Base-by-base conservation (phyloP, 2,797 vertebrate species). In the Tapera naevia region DNA sequence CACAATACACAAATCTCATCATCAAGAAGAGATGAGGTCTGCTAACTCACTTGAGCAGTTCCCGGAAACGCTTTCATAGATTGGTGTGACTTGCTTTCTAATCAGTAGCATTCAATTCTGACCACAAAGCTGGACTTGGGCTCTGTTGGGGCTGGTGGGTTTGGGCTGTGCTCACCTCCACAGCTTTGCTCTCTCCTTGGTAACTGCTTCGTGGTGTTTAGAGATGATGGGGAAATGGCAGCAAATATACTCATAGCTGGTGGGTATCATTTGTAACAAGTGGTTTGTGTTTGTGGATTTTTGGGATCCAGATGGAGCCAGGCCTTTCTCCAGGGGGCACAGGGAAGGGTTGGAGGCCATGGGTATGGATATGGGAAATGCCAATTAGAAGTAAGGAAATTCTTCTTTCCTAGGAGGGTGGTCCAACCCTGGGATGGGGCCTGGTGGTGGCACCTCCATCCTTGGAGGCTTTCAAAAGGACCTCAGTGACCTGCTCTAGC, bases 221-320 rank as follows among this genome's bases (percentile, higher is more conserved):
- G 66, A 33, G 45, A n/a, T 2, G 3, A 39, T 8, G 27, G n/a
- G 48, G 45, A 67, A 35, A 67, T 6, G 4, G 48, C 48, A 93
- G 48, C 48, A 67, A 75, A 86, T 1, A 1, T 35, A 35, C 57
- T 17, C 1, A 0, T 25, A 58, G 51, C 65, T 1, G 0, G 1
- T 14, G 66, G 54, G 62, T 19, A 43, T 17, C 4, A 0, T 24
- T 28, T 27, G 32, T 43, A 39, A 67, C 8, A 37, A 78, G 67
- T 9, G 11, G 5, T 30, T 64, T 27, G 43, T 43, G 43, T 11
- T 43, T 43, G 43, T 82, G 72, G 17, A 17, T 35, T 91, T 69
- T 6, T 8, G 51, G 50, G 27, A 43, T 69, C 9, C 19, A 53
- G 60, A 27, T 51, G 76, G 60, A 88, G 32, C 30, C 5, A 1